Evolutionary conservation across 2,797 vertebrate species (phyloP), one percentile per base, ranked within the genome.

Genomic region (Micropoecilia bifurca): DNA sequence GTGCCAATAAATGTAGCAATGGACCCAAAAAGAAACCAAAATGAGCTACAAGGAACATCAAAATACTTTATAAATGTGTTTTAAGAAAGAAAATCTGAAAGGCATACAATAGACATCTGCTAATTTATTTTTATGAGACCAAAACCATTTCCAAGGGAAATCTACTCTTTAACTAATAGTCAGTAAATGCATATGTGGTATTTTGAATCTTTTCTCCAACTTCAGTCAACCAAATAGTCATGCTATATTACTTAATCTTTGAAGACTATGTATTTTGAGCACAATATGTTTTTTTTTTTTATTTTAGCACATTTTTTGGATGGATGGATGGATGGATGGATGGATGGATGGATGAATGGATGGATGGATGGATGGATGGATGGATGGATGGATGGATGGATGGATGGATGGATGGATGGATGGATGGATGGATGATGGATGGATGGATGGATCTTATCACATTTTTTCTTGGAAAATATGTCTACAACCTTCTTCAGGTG

Each of bases 1-100:
- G 20, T 77, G 28, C 71, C 30, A 82, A 46, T 4, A 74, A 53
- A 74, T 53, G 48, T 1, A 79, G 25, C 53, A 68, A n/a, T 14
- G 0, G 61, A 28, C 61, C 61, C 46, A 45, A 30, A 71, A 1
- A 61, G 18, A 76, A 63, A n/a, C 39, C 6, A 45, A 69, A 71
- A 16, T 12, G 25, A 4, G 20, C 18, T 63, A 33, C 16, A 36
- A 9, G 61, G 14, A 66, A 66, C 33, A 73, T 71, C 22, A 33
- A 47, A 71, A 5, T 59, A 50, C n/a, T 48, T 78, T 43, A 41
- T 13, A 45, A 61, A 16, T 48, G 6, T 47, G 45, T 33, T 16
- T 28, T 10, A 48, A 47, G 28, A 48, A 33, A 2, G 28, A 47
- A 72, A 20, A 36, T 66, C 14, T 66, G 22, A 36, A 13, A 18